phyloP scores from a whole-genome alignment of 2,888 invertebrate genomes.

The Vanessa cardui region DNA sequence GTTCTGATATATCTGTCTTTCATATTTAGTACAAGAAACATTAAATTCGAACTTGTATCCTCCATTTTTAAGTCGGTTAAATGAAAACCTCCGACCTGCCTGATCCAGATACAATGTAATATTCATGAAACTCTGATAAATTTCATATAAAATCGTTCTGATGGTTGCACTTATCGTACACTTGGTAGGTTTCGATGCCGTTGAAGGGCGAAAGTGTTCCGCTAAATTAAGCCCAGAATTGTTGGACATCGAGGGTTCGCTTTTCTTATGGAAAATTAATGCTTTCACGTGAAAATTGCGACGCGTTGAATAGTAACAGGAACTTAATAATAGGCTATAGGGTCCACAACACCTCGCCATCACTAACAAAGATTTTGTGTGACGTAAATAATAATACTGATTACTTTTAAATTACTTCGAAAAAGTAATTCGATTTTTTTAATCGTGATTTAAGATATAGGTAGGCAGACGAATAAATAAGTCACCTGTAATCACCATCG shows the following conservation, averaged over 20 bases:
- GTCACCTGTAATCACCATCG: too few species aligned
- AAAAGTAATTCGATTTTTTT: neutral
- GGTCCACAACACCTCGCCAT: constrained; percentile 4
- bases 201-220: constrained; percentile 41
- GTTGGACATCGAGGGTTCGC: constrained; percentile 50
- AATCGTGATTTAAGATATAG: neutral
- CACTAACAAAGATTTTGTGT: neutral
- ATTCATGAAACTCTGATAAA: constrained; percentile 22
- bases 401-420: neutral
- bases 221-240: constrained; percentile 50
- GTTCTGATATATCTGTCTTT: too few species aligned
- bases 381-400: neutral
- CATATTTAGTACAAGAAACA: too few species aligned
- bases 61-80: too few species aligned
- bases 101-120: neutral
- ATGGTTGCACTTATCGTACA: constrained; percentile 21
- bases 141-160: constrained; percentile 16
- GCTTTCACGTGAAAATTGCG: constrained; percentile 65
- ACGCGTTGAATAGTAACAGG: constrained; percentile 53
- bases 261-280: constrained; percentile 66
- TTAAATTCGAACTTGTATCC: too few species aligned
- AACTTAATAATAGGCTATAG: constrained; percentile 57
- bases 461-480: neutral
- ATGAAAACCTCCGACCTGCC: too few species aligned
- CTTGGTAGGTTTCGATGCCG: constrained; percentile 15